Conservation (phyloP, 2,888 invertebrate species). For the Drosophila formosana region DNA sequence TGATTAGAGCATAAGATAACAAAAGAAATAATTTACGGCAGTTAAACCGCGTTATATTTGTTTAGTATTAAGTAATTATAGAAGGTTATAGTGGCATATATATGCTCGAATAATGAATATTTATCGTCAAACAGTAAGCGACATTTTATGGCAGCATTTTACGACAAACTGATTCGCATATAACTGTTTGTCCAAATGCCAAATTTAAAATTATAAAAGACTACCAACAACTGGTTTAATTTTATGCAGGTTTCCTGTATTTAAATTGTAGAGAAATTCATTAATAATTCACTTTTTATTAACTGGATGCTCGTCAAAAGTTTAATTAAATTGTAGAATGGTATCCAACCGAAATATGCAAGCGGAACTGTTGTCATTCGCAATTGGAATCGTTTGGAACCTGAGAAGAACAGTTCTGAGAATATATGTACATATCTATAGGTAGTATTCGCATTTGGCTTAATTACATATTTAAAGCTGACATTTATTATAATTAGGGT, state of each 20-base stretch:
- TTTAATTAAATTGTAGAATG: slow-evolving; percentile 10
- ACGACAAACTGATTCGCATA: background rate
- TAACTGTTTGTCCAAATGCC: slow-evolving; percentile 7
- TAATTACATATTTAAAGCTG: slow-evolving; percentile 75
- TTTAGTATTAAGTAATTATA: background rate
- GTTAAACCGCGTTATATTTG: background rate
- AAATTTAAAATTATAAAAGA: background rate
- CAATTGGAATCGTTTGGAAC: slow-evolving; percentile 12
- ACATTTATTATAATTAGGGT: slow-evolving; percentile 78
- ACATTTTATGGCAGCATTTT: background rate
- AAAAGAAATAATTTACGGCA: background rate
- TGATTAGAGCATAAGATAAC: background rate
- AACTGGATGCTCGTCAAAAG: slow-evolving; percentile 7
- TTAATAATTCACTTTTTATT: slow-evolving; percentile 20
- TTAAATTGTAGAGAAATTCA: slow-evolving; percentile 5
- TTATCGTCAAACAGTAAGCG: background rate
- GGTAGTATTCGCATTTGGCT: slow-evolving; percentile 35
- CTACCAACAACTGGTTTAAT: slow-evolving; percentile 8
- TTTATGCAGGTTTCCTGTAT: slow-evolving; percentile 1
- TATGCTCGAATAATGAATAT: background rate
- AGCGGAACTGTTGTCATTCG: background rate
- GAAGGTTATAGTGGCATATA: background rate
- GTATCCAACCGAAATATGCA: background rate
- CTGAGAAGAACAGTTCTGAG: slow-evolving; percentile 16
- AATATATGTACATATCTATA: background rate